Evolutionary conservation across 2,797 vertebrate species (phyloP), one percentile per base, ranked within the genome.

Genomic region (Pipistrellus nathusii): DNA sequence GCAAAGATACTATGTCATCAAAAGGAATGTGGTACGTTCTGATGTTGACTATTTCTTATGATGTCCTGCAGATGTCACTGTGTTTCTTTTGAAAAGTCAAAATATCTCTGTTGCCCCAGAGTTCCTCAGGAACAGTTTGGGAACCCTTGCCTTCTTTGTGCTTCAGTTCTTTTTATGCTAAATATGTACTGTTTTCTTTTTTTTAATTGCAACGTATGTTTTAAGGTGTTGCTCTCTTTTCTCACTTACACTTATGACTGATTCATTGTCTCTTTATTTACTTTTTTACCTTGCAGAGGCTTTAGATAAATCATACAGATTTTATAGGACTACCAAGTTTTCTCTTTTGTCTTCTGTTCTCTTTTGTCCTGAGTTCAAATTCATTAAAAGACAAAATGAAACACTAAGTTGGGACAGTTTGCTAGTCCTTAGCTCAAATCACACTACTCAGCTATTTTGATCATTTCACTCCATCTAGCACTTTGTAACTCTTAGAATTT

Each of bases 41-140:
- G 11, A 59, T 72, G 66, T 55, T 72, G 48, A 75, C 27, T 75
- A 1, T 75, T 75, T 48, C 7, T 72, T 72, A 21, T 6, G 2
- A 21, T 77, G 21, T 77, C 46, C 59, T 14, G 15, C 51, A 77
- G 80, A 72, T 82, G 53, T 77, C 62, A 30, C 35, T 72, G 20
- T 87, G 44, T 44, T 93, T 80, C 53, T 59, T 88, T 73, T 94
- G 55, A 68, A 82, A 93, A 90, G 18, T 85, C 13, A 62, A 84
- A 66, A 44, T 68, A 71, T n/a, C 69, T 76, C 17, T 8, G 25
- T 77, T 32, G 18, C 2, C 11, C 62, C n/a, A 35, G 23, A 62
- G 30, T 51, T 89, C 20, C 25, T 88, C 25, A 35, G 2, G 3
- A 84, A 6, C 38, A 62, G 10, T 38, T 55, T 73, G 20, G 9